Evolutionary conservation across 2,888 invertebrate species (phyloP).

Genomic region (Rutpela maculata): DNA sequence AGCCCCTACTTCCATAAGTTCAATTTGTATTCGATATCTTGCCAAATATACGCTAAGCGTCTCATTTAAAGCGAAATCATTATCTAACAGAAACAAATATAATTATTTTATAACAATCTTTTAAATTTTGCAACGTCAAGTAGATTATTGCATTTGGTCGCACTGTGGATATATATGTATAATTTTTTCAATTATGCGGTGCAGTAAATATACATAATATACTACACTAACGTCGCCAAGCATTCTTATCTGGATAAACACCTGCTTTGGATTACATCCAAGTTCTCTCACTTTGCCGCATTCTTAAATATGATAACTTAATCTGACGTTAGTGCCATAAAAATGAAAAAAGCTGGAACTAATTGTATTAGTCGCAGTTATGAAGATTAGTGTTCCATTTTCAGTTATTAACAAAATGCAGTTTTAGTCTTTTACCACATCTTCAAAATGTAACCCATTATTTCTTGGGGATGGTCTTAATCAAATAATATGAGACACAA

Average conservation of each 20-base stretch:
- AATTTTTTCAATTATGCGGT: not conserved
- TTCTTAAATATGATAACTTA: conserved; percentile 28
- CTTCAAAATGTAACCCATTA: not conserved
- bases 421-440: not conserved
- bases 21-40: no score
- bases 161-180: not conserved
- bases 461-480: not conserved
- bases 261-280: conserved; percentile 34
- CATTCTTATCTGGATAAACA: conserved; percentile 34
- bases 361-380: conserved; percentile 27
- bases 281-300: conserved; percentile 10
- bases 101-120: no score
- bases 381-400: not conserved
- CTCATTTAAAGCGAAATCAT: no score
- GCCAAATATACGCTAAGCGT: no score
- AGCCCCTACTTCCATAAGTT: no score
- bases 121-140: not conserved
- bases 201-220: not conserved
- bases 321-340: conserved; percentile 16
- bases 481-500: no score
- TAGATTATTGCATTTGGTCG: no score
- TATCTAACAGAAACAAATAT: no score
- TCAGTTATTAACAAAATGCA: not conserved
- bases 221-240: conserved; percentile 12
- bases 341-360: conserved; percentile 30